These are phyloP conservation scores for Luperina nickerlii DNA, from an alignment of 2,888 invertebrate species.

Conservation along the genomic window DNA sequence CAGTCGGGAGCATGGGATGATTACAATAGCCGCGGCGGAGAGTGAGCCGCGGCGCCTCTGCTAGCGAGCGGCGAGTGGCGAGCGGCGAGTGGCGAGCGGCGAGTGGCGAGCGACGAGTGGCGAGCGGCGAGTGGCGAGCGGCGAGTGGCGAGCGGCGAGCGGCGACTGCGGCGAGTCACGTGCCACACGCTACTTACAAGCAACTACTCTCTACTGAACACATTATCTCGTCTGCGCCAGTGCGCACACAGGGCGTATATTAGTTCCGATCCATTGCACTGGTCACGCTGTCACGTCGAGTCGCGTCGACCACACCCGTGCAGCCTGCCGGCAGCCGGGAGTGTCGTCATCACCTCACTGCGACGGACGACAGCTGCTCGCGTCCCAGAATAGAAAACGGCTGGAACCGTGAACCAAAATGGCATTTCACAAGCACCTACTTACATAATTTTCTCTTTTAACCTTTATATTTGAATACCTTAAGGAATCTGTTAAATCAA, in stretches of 20 bases:
- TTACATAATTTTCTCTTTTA: too few species aligned
- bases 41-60: not conserved
- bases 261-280: slow-evolving; percentile 22
- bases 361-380: too few species aligned
- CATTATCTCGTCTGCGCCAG: slow-evolving; percentile 7
- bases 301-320: not conserved
- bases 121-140: not conserved
- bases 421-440: not conserved
- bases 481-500: not conserved
- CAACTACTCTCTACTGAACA: not conserved
- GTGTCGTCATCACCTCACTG: not conserved
- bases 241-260: not conserved
- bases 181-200: not conserved
- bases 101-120: too few species aligned
- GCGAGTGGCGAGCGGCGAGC: too few species aligned
- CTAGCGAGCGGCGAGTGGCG: slow-evolving; percentile 7
- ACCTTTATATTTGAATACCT: not conserved
- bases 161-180: not conserved
- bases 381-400: not conserved
- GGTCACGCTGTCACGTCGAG: not conserved
- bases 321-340: not conserved
- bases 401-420: not conserved
- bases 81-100: too few species aligned
- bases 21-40: not conserved
- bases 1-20: not conserved